phyloP scores from a whole-genome alignment of 2,797 vertebrate species.

The Potorous gilbertii region DNA sequence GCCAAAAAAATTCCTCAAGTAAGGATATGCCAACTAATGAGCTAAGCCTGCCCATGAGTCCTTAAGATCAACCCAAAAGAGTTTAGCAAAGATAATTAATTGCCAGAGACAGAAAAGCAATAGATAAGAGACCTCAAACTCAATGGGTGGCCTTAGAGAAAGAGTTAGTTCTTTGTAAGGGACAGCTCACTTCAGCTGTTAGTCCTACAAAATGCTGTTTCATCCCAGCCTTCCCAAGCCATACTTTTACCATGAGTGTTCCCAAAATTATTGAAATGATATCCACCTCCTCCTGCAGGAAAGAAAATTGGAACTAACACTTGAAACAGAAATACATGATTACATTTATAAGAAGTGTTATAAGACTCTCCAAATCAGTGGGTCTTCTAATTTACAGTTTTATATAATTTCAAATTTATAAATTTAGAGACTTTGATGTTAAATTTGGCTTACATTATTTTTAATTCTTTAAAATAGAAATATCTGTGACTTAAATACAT shows the following conservation, averaged over 20 bases:
- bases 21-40: not conserved
- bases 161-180: not conserved
- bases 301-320: not conserved
- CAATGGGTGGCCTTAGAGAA: rapidly evolving
- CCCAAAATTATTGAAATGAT: rapidly evolving
- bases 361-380: not conserved
- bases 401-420: not conserved
- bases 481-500: not conserved
- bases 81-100: not conserved
- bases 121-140: not conserved
- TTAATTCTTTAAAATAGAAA: too few species aligned
- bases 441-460: not conserved
- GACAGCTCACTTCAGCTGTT: not conserved
- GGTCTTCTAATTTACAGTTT: rapidly evolving
- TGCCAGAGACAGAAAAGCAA: not conserved
- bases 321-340: not conserved
- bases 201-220: not conserved
- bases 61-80: not conserved
- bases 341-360: rapidly evolving
- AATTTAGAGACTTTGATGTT: not conserved
- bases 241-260: too few species aligned
- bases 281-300: not conserved
- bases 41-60: not conserved
- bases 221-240: too few species aligned
- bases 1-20: not conserved